A percentile compares a stretch with the other conserved stretches of the same genome.
These are phyloP conservation scores for Solea senegalensis DNA, from an alignment of 2,113 vertebrate genomes.

Conservation along the genomic window DNA sequence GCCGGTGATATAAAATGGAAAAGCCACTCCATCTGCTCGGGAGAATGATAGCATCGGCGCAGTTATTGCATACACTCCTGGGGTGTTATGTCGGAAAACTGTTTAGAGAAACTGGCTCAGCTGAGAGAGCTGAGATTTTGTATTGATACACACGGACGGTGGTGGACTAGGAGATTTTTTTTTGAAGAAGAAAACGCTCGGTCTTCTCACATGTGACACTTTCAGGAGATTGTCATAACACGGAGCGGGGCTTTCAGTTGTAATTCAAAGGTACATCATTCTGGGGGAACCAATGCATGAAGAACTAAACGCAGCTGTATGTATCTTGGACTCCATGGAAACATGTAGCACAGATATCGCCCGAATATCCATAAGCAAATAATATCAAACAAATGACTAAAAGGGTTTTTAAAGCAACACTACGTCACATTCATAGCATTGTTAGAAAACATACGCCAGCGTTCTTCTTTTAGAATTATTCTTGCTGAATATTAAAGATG, in stretches of 20 bases:
- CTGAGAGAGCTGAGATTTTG: conserved; percentile 34
- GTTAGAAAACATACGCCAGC: too few relatives aligned
- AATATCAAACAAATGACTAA: too few relatives aligned
- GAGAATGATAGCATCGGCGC: conserved; percentile 47
- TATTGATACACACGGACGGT: conserved; percentile 17
- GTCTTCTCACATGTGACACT: background rate
- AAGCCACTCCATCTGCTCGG: conserved; percentile 41
- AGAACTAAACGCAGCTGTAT: background rate
- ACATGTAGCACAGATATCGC: background rate
- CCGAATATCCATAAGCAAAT: too few relatives aligned
- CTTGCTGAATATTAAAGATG: too few relatives aligned
- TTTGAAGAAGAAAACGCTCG: background rate
- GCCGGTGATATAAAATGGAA: conserved; percentile 46
- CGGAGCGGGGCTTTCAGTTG: background rate
- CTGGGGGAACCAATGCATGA: background rate
- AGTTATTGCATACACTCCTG: conserved; percentile 35
- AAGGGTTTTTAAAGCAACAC: too few relatives aligned
- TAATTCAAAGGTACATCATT: background rate
- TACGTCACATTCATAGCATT: too few relatives aligned
- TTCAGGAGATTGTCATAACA: too few relatives aligned
- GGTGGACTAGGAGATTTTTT: background rate
- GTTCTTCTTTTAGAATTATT: too few relatives aligned
- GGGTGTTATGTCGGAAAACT: conserved; percentile 18
- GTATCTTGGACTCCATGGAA: background rate
- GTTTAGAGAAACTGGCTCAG: conserved; percentile 29